These are phyloP conservation scores for Cremastinae sp. DNA, from an alignment of 2,888 invertebrate species.

Conservation along the genomic window DNA sequence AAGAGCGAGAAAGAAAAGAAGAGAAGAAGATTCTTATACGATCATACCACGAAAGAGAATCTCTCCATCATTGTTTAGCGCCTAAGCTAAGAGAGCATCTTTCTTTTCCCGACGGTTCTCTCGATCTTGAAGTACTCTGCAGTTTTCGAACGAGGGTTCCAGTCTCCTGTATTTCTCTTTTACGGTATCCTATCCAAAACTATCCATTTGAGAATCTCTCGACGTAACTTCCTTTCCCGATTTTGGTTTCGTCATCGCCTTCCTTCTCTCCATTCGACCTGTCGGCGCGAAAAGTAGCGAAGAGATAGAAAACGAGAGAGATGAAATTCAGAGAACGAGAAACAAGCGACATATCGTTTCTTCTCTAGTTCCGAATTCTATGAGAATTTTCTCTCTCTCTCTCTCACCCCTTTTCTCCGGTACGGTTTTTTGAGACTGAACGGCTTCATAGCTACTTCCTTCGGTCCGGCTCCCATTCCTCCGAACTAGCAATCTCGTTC, in stretches of 20 bases:
- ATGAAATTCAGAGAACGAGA: slow-evolving; percentile 22
- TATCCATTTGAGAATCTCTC: slow-evolving; percentile 68
- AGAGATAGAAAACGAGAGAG: slow-evolving; percentile 16
- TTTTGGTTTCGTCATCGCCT: slow-evolving; percentile 62
- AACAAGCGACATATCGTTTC: slow-evolving; percentile 34
- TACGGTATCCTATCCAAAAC: slow-evolving; percentile 12
- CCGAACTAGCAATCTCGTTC: slow-evolving; percentile 71
- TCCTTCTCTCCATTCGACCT: slow-evolving; percentile 36
- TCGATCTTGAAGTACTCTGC: slow-evolving; percentile 4
- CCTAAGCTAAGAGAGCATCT: slow-evolving; percentile 51
- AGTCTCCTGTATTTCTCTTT: slow-evolving; percentile 31
- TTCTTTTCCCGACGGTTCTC: slow-evolving; percentile 47
- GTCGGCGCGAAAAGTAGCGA: slow-evolving; percentile 30
- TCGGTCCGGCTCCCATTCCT: slow-evolving; percentile 61
- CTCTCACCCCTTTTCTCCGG: slow-evolving; percentile 39
- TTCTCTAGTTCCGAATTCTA: not conserved
- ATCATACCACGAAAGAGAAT: slow-evolving; percentile 71
- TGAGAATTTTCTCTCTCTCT: slow-evolving; percentile 8
- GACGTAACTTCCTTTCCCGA: slow-evolving; percentile 66
- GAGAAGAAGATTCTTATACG: slow-evolving; percentile 74
- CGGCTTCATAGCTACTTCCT: slow-evolving; percentile 38
- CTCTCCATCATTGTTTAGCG: slow-evolving; percentile 19
- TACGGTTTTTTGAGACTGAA: slow-evolving; percentile 41
- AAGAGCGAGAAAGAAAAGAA: slow-evolving; percentile 66
- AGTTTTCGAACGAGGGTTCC: slow-evolving; percentile 16